Percentiles rank a stretch among this genome's conserved stretches.
These are phyloP conservation scores for Mechanitis messenoides DNA, from an alignment of 2,888 invertebrate genomes.

Conservation along the genomic window DNA sequence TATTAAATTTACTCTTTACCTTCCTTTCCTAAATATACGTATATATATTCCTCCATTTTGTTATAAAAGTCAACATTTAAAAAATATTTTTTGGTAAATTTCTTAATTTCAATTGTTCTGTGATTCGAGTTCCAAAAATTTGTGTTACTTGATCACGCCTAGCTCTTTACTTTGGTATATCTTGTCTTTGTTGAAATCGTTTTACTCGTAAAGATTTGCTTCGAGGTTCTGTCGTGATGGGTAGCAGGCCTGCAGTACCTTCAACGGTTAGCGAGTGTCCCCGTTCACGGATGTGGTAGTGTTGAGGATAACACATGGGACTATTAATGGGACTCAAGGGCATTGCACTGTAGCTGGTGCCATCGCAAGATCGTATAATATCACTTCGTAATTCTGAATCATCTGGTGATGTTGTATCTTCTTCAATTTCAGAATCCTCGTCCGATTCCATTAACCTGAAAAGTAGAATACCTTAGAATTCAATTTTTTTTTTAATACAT, in stretches of 20 bases:
- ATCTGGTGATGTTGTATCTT: slow-evolving; percentile 47
- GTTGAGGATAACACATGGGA: slow-evolving; percentile 36
- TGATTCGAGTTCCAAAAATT: too few relatives aligned
- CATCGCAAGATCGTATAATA: slow-evolving; percentile 40
- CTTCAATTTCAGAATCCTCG: slow-evolving; percentile 46
- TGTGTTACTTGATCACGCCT: background rate
- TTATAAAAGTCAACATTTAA: too few relatives aligned
- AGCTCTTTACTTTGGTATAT: slow-evolving; percentile 8
- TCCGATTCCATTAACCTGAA: slow-evolving; percentile 49
- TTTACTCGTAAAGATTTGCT: slow-evolving; percentile 67
- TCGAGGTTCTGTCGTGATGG: slow-evolving; percentile 50
- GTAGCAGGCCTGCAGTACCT: slow-evolving; percentile 46
- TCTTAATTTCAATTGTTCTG: too few relatives aligned
- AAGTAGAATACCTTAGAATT: slow-evolving; percentile 6
- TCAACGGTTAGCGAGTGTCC: slow-evolving; percentile 61
- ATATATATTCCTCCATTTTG: too few relatives aligned
- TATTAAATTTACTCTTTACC: too few relatives aligned
- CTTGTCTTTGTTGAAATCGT: slow-evolving; percentile 28
- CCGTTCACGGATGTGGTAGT: slow-evolving; percentile 47
- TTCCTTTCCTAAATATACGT: too few relatives aligned
- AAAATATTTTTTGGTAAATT: too few relatives aligned
- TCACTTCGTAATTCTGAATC: slow-evolving; percentile 52
- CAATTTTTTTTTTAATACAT: background rate
- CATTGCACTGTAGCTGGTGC: slow-evolving; percentile 45
- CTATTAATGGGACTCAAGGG: slow-evolving; percentile 43